phyloP scores from a whole-genome alignment of 2,113 vertebrate genomes.

The Erpornis zantholeuca region DNA sequence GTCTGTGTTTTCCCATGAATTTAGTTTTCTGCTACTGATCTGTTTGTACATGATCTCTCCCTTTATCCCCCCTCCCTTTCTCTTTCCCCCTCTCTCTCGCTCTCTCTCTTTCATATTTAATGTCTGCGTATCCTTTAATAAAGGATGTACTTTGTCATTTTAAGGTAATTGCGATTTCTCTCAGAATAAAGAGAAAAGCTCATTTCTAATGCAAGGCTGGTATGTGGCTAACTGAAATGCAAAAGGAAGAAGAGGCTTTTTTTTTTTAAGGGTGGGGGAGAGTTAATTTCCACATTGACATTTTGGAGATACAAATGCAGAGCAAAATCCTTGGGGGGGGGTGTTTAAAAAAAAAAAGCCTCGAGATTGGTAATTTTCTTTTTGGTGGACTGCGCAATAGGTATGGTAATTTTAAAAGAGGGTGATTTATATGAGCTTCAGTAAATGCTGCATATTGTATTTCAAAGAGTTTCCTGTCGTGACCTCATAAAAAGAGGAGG shows the following conservation, averaged over 20 bases:
- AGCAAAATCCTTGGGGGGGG: background rate
- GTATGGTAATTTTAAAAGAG: constrained; percentile 79
- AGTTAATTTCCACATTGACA: constrained; percentile 69
- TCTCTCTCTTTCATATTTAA: constrained; percentile 70
- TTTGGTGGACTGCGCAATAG: constrained; percentile 76
- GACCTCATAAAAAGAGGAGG: constrained; percentile 98
- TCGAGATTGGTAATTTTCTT: constrained; percentile 65
- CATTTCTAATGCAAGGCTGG: constrained; percentile 66
- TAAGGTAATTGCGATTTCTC: constrained; percentile 71
- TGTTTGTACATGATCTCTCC: constrained; percentile 69
- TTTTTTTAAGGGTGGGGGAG: constrained; percentile 5
- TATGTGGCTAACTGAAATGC: constrained; percentile 63
- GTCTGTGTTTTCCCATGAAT: constrained; percentile 75
- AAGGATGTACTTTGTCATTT: constrained; percentile 74
- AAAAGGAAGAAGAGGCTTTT: constrained; percentile 54
- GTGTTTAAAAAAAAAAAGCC: background rate
- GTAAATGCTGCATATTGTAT: constrained; percentile 85
- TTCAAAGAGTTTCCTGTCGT: constrained; percentile 91
- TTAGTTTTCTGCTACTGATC: constrained; percentile 73
- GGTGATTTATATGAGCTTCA: constrained; percentile 88
- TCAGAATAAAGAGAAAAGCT: constrained; percentile 72
- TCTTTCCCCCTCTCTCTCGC: constrained; percentile 8
- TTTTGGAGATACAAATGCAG: constrained; percentile 59
- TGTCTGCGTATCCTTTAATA: constrained; percentile 75
- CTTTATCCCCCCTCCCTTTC: background rate